phyloP scores from a whole-genome alignment of 2,888 invertebrate species.

The Melangyna quadrimaculata region DNA sequence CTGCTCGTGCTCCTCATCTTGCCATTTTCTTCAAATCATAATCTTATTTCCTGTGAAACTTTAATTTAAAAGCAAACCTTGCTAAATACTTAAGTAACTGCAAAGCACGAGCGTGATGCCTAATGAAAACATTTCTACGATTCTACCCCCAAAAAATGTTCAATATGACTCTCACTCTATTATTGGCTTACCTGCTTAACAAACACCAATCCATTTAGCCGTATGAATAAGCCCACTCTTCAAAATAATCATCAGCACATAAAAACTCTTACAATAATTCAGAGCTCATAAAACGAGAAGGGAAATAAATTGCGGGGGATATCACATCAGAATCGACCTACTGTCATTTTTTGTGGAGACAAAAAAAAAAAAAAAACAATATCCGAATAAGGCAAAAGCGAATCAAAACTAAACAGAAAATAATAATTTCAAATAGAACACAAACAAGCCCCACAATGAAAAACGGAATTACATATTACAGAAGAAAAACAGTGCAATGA shows the following conservation, averaged over 20 bases:
- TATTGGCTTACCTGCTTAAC: background rate
- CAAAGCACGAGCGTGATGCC: background rate
- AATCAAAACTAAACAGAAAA: conserved; percentile 30
- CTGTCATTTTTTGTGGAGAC: too few species aligned
- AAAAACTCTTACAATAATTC: background rate
- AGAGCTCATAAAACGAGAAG: background rate
- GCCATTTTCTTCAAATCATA: too few species aligned
- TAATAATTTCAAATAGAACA: conserved; percentile 20
- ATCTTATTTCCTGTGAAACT: background rate
- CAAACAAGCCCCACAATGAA: conserved; percentile 8
- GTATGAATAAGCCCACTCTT: conserved; percentile 11
- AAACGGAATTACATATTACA: background rate
- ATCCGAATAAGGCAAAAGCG: conserved; percentile 55
- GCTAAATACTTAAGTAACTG: fast-evolving
- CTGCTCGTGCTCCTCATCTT: background rate
- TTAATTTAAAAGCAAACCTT: background rate
- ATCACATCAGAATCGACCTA: conserved; percentile 49
- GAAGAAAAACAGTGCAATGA: conserved; percentile 14
- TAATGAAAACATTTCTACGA: background rate
- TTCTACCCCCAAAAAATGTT: background rate
- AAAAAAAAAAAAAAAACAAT: conserved; percentile 10
- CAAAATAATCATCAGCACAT: conserved; percentile 16
- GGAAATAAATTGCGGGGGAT: conserved; percentile 60
- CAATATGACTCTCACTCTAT: background rate
- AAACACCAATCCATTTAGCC: background rate